Conservation (phyloP, 1,140 invertebrate genomes). For the Caenorhabditis briggsae region DNA sequence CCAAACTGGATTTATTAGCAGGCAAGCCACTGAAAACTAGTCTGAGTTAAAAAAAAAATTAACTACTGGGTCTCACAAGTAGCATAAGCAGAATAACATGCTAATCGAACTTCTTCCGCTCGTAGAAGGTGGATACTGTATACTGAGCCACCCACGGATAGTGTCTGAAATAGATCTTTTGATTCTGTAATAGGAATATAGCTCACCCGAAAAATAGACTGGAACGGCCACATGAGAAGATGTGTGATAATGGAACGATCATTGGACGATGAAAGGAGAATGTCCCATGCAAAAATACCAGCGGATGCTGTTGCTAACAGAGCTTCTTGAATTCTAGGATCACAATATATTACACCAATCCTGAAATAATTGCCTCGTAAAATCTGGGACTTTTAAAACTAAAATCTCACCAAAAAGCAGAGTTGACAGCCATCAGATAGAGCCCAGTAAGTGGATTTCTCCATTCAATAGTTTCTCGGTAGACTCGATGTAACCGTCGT, state of each 20-base stretch:
- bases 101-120: conserved; percentile 44
- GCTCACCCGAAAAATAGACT: conserved; percentile 60
- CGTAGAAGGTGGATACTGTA: conserved; percentile 54
- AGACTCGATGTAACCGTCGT: conserved; percentile 26
- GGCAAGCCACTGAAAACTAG: conserved; percentile 61
- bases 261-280: conserved; percentile 62
- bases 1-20: conserved; percentile 67
- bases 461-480: conserved; percentile 65
- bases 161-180: conserved; percentile 57
- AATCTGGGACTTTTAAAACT: background rate
- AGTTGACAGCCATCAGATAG: conserved; percentile 65
- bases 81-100: conserved; percentile 62
- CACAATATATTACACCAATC: conserved; percentile 54
- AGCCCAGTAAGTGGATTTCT: conserved; percentile 59
- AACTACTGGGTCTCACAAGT: background rate
- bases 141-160: conserved; percentile 33
- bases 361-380: background rate
- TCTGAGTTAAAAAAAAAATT: background rate
- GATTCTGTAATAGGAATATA: background rate
- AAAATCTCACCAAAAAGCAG: conserved; percentile 62
- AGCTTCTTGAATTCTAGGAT: conserved; percentile 41
- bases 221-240: conserved; percentile 63
- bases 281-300: conserved; percentile 63
- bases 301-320: conserved; percentile 47
- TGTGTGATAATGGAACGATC: conserved; percentile 60